These are phyloP conservation scores for Andinoacara biseriatus DNA, from an alignment of 2,113 vertebrate genomes.

Conservation along the genomic window DNA sequence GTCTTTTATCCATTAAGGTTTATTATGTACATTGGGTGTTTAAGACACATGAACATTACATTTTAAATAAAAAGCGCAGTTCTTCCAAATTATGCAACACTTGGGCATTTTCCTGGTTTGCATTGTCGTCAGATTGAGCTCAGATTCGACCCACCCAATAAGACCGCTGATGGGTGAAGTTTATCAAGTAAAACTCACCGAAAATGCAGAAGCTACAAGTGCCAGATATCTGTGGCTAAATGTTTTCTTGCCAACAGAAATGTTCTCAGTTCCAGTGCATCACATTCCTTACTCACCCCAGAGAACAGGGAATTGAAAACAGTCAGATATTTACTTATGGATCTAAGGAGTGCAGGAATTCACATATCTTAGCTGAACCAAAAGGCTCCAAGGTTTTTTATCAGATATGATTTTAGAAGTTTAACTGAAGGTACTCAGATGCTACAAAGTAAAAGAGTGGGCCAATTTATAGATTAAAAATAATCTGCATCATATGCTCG, in stretches of 20 bases:
- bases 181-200: constrained; percentile 7
- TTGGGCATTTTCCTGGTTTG: neutral
- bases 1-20: too few species aligned
- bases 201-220: constrained; percentile 14
- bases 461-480: neutral
- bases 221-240: constrained; percentile 63
- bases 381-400: constrained; percentile 2
- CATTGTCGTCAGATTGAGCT: constrained; percentile 1
- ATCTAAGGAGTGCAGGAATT: constrained; percentile 54
- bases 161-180: constrained; percentile 13
- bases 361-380: constrained; percentile 28
- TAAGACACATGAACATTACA: neutral
- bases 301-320: constrained; percentile 70
- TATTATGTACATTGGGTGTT: neutral
- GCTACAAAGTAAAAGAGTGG: neutral
- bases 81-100: neutral
- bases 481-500: neutral
- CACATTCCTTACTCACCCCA: constrained; percentile 55
- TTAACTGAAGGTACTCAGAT: neutral
- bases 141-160: constrained; percentile 16
- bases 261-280: constrained; percentile 51
- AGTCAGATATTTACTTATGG: constrained; percentile 58
- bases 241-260: constrained; percentile 63
- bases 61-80: neutral
- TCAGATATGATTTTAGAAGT: constrained; percentile 1